Conservation (phyloP, 2,888 invertebrate species). For the Eubasilissa splendida region DNA sequence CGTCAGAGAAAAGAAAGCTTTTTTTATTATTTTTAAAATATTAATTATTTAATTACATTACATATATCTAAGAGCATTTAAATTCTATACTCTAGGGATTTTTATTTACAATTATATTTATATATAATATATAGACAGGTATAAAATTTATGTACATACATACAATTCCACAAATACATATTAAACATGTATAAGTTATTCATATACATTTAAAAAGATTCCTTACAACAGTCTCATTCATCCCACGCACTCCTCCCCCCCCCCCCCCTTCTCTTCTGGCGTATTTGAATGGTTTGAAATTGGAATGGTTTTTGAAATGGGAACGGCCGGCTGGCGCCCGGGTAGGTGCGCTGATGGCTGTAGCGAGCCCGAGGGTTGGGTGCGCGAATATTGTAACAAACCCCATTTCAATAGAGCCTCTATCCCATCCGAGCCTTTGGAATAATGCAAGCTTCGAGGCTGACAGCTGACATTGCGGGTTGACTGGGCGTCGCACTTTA, state of each 20-base stretch:
- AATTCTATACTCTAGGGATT: too few relatives aligned
- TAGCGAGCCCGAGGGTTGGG: slow-evolving; percentile 26
- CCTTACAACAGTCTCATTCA: slow-evolving; percentile 34
- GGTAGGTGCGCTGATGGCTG: slow-evolving; percentile 17
- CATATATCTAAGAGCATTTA: too few relatives aligned
- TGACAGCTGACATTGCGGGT: slow-evolving; percentile 53
- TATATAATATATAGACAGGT: too few relatives aligned
- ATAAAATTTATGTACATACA: too few relatives aligned
- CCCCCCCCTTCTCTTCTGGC: slow-evolving; percentile 21
- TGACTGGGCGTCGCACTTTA: slow-evolving; percentile 31
- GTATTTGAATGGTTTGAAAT: slow-evolving; percentile 53
- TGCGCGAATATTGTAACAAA: slow-evolving; percentile 50
- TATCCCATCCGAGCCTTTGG: slow-evolving; percentile 54
- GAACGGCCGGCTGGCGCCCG: slow-evolving; percentile 48
- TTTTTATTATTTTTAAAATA: too few relatives aligned
- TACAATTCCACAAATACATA: too few relatives aligned
- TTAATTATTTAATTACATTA: too few relatives aligned
- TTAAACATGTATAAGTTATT: not conserved
- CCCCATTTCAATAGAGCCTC: slow-evolving; percentile 54
- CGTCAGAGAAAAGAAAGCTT: too few relatives aligned
- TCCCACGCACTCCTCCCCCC: slow-evolving; percentile 26
- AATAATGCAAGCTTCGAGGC: slow-evolving; percentile 54
- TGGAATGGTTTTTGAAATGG: slow-evolving; percentile 55
- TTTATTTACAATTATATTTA: too few relatives aligned
- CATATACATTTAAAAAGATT: slow-evolving; percentile 18